Evolutionary conservation across 2,888 invertebrate genomes (phyloP).

Genomic region (Rosalia funebris): DNA sequence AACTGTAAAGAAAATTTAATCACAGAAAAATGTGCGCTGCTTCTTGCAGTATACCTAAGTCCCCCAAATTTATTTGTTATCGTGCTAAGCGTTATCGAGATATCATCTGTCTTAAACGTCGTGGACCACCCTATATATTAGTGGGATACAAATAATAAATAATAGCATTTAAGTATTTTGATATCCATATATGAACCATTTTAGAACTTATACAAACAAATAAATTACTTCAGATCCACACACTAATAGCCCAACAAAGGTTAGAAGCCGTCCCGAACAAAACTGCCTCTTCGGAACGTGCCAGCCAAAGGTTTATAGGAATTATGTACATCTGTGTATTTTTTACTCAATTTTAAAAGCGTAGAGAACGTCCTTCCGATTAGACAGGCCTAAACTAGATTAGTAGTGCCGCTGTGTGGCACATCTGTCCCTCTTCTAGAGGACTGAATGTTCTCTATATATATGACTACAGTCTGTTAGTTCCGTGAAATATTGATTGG

Average conservation of each 20-base stretch:
- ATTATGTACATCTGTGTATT: conserved; percentile 37
- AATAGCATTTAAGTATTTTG: too few species aligned
- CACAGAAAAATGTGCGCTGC: too few species aligned
- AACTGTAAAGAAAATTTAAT: too few species aligned
- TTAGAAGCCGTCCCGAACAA: conserved; percentile 18
- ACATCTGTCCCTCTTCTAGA: conserved; percentile 8
- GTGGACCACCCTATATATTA: too few species aligned
- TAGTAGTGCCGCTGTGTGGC: conserved; percentile 1
- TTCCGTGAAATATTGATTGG: conserved; percentile 11
- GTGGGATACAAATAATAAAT: too few species aligned
- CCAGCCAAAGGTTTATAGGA: conserved; percentile 23
- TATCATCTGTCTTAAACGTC: too few species aligned
- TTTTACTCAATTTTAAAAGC: conserved; percentile 19
- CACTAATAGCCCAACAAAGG: conserved; percentile 25
- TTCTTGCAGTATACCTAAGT: too few species aligned
- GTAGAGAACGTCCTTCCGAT: conserved; percentile 10
- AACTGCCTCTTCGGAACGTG: conserved; percentile 34
- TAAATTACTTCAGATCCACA: conserved; percentile 27
- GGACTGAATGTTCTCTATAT: conserved; percentile 10
- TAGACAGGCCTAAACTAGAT: conserved; percentile 20
- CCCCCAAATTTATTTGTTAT: too few species aligned
- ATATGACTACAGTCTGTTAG: conserved; percentile 11
- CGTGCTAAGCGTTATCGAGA: too few species aligned
- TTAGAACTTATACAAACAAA: conserved; percentile 8
- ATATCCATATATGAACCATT: neutral